A percentile compares a stretch with the other conserved stretches of the same genome.
These are phyloP conservation scores for Bubalus kerabau DNA, from an alignment of 2,113 vertebrate species.

Conservation along the genomic window DNA sequence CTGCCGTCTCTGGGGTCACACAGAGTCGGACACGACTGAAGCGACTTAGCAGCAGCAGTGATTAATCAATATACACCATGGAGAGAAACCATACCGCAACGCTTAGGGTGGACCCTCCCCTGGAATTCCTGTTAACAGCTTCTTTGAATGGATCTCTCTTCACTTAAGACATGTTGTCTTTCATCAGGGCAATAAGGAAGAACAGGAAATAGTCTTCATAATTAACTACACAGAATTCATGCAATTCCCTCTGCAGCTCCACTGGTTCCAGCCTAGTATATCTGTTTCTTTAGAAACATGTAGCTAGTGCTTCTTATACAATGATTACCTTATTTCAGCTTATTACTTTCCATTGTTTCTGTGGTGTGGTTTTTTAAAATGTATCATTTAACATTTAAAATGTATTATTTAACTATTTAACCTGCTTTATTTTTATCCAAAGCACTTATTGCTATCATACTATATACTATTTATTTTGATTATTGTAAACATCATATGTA, in stretches of 20 bases:
- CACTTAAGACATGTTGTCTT: background rate
- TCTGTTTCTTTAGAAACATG: background rate
- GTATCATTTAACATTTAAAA: background rate
- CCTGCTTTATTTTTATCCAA: background rate
- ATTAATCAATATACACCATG: background rate
- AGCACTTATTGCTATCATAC: background rate
- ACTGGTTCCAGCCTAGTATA: background rate
- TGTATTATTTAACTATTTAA: background rate
- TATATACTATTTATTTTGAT: background rate
- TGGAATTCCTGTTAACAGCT: background rate
- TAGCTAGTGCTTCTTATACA: background rate
- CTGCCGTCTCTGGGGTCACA: too few species aligned
- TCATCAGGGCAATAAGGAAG: background rate
- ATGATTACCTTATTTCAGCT: background rate
- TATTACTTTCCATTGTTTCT: background rate
- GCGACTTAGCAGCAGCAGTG: too few species aligned
- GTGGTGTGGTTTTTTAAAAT: background rate
- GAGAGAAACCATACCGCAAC: background rate
- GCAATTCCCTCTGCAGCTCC: background rate
- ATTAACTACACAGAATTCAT: background rate
- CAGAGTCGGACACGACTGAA: too few species aligned
- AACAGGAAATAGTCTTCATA: background rate
- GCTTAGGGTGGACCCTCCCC: background rate
- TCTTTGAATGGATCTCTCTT: background rate
- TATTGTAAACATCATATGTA: background rate